Base-by-base conservation (phyloP, 53 echinoderm and acorn worm species). In the Mesocentrotus franciscanus region DNA sequence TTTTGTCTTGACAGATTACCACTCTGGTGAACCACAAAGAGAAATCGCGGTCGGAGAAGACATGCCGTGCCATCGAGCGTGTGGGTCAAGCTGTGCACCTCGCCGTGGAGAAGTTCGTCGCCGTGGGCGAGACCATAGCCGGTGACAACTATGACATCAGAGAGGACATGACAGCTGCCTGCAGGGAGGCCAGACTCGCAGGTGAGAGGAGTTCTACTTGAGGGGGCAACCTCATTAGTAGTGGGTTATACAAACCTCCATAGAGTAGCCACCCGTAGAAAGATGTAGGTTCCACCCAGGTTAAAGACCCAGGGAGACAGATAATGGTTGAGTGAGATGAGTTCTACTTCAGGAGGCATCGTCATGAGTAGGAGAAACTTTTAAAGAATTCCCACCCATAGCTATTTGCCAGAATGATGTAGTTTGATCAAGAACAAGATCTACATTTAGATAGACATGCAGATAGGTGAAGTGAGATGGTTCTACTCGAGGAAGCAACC, bases 1-100 rank as follows among this genome's bases (percentile, higher is more conserved):
- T 87, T 81, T 87, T 58, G 58, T 87, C 87, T 87, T 55, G 32
- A 81, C 97, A 99, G 98, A 98, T 98, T 66, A 98, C 98, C 58
- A 99, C 99, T 12, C 96, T 99, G 17, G 99, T 99, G 91, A 99
- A 99, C 95, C 99, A 99, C 90, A 96, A 96, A 84, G 99, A 99
- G 93, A 97, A 97, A 68, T 95, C 96, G 33, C 95, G 97, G 61
- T 99, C 99, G 20, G 99, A 99, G 96, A 98, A 98, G 94, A 97
- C 98, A 14, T 98, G 98, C 95, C 96, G 98, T 81, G 99, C 99
- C 79, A 98, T 99, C 84, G 99, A 98, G 95, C 95, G 97, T 9
- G 97, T 98, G 9, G 99, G 99, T 66, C 99, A 99, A 92, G 99
- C 99, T 18, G 99, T 98, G 93, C 97, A 97, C 94, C 92, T 98